Evolutionary conservation across 2,888 invertebrate genomes (phyloP), one percentile per base, ranked within the genome.

Genomic region (Calephelis perditalis): DNA sequence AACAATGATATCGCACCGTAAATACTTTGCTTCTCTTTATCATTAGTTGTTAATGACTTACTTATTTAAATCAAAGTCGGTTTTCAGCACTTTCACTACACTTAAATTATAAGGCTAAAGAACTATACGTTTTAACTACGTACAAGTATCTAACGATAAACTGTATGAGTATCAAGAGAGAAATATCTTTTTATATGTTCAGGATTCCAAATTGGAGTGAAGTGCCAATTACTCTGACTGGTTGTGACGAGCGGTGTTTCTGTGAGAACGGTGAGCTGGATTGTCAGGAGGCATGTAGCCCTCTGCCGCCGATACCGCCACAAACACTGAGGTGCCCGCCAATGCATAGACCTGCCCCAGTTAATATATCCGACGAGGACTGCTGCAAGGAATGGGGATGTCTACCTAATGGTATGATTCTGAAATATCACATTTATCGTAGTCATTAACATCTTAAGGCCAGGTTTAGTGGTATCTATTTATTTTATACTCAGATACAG

Each of bases 181-280:
- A 26, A 26, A 12, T 43, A 12, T 49, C 57, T 37, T 45, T 40
- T 56, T 12, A 26, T 45, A 57, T 56, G 59, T 78, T 63, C 67
- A 91, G 91, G 15, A 92, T 94, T 64, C 92, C 92, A 46, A 97
- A 97, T 80, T 97, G 96, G 95, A 95, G 95, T 61, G 94, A 95
- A 71, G 93, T 98, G 56, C 97, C 97, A 0, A 84, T 92, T 8
- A 93, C 95, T 60, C 84, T 97, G 4, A 96, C 96, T 10, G 96
- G 97, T 58, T 98, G 97, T 74, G 96, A 97, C 66, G 93, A 95
- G 69, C 92, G 95, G 69, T 98, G 97, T 75, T 96, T 94, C 77
- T 98, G 97, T 75, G 96, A 97, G 78, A 94, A 95, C 80, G 97
- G 97, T 12, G 96, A 95, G 68, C 92, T 98, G 15, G 95, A 96